Conservation (phyloP, 2,888 invertebrate genomes). For the Dryococelus australis region DNA sequence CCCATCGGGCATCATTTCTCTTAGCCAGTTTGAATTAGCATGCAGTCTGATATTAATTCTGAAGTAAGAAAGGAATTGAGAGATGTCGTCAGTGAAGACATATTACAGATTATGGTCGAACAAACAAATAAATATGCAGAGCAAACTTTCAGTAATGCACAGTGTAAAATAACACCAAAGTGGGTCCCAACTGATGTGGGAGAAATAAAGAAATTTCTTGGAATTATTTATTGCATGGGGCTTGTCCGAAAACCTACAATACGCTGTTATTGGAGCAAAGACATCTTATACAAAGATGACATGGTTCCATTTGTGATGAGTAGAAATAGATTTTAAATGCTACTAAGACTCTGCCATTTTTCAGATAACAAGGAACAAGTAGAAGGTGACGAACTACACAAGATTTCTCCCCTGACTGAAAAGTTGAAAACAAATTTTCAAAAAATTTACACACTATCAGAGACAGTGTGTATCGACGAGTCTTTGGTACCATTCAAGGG, state of each 20-base stretch:
- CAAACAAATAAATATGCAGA: background rate
- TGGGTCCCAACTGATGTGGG: background rate
- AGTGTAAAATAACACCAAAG: background rate
- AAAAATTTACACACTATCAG: background rate
- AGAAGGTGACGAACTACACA: background rate
- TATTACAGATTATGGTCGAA: background rate
- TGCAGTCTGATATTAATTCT: background rate
- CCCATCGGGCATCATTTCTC: background rate
- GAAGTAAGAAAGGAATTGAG: too few relatives aligned
- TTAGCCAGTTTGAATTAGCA: background rate
- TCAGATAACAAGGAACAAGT: background rate
- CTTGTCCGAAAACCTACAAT: too few relatives aligned
- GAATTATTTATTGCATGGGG: too few relatives aligned
- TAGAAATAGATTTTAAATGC: background rate
- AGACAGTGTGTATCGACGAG: background rate
- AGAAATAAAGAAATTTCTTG: background rate
- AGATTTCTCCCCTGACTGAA: background rate
- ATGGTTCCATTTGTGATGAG: background rate
- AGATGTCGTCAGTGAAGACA: background rate
- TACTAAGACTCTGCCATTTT: background rate
- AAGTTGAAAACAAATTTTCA: background rate
- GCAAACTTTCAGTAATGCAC: too few relatives aligned
- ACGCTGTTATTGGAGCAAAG: background rate
- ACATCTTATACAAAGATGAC: background rate
- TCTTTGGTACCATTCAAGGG: too few relatives aligned